phyloP scores from a whole-genome alignment of 2,113 vertebrate genomes.

The Hemiscyllium ocellatum region DNA sequence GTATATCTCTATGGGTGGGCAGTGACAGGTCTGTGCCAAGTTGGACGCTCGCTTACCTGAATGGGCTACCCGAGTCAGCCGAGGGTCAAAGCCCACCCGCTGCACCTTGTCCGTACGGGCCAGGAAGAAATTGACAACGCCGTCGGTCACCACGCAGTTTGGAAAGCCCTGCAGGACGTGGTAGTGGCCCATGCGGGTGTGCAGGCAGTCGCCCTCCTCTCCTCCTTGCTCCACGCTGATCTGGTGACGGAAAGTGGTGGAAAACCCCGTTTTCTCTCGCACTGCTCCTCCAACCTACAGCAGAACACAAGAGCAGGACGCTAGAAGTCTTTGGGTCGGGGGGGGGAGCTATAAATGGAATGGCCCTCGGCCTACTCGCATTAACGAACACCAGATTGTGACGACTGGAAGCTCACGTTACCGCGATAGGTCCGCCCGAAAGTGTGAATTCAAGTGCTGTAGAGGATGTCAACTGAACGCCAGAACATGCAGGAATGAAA shows the following conservation, averaged over 20 bases:
- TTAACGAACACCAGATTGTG: neutral
- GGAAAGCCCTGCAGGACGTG: slow-evolving; percentile 51
- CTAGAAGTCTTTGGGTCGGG: neutral
- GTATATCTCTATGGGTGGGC: too few relatives aligned
- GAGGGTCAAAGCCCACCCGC: slow-evolving; percentile 61
- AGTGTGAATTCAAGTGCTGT: neutral
- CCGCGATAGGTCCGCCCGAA: neutral
- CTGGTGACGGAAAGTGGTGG: slow-evolving; percentile 53
- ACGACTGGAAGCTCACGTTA: neutral
- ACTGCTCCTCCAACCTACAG: slow-evolving; percentile 57
- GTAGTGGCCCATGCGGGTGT: slow-evolving; percentile 43
- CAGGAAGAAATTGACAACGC: slow-evolving; percentile 62
- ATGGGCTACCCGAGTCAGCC: slow-evolving; percentile 56
- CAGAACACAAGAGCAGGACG: neutral
- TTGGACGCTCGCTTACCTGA: slow-evolving; percentile 46
- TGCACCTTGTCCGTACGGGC: slow-evolving; percentile 56
- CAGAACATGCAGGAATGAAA: neutral
- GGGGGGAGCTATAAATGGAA: neutral
- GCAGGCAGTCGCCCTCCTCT: slow-evolving; percentile 53
- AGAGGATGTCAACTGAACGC: neutral
- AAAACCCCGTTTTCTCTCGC: slow-evolving; percentile 34
- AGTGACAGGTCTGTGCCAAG: neutral
- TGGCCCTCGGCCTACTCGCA: neutral
- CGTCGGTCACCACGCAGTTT: slow-evolving; percentile 50
- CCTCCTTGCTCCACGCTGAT: slow-evolving; percentile 52